A percentile compares a stretch with the other conserved stretches of the same genome.
phyloP scores from a whole-genome alignment of 30 jellyfish, hydroid and myxozoan genomes.

The Pseudorhiza aurosa region DNA sequence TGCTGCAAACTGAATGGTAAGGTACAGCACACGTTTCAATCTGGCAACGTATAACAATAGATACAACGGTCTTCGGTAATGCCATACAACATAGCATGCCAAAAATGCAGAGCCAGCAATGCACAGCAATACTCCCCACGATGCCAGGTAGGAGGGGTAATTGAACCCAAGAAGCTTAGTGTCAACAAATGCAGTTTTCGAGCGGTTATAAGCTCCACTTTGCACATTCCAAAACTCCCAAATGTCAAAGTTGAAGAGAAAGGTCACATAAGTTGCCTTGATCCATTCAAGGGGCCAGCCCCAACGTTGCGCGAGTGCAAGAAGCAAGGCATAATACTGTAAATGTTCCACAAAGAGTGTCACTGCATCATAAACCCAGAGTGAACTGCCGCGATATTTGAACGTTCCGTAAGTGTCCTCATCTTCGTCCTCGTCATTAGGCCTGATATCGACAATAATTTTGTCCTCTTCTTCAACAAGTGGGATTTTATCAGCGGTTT shows the following conservation, averaged over 20 bases:
- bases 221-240: conserved; percentile 93
- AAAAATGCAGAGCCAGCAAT: conserved; percentile 51
- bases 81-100: conserved; percentile 66
- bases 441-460: conserved; percentile 64
- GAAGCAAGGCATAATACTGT: conserved; percentile 82
- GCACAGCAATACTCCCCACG: conserved; percentile 81
- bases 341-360: conserved; percentile 77
- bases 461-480: conserved; percentile 67
- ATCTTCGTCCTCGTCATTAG: conserved; percentile 71
- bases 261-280: conserved; percentile 73
- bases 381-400: conserved; percentile 73
- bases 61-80: conserved; percentile 76
- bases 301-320: conserved; percentile 94
- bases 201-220: conserved; percentile 86
- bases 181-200: conserved; percentile 80
- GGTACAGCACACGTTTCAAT: conserved; percentile 73
- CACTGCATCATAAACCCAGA: conserved; percentile 91
- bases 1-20: conserved; percentile 72
- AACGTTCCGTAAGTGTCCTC: conserved; percentile 53
- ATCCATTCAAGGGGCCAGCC: conserved; percentile 96
- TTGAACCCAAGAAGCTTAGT: conserved; percentile 71
- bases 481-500: conserved; percentile 76
- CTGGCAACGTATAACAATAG: conserved; percentile 84
- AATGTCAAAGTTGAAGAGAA: conserved; percentile 78
- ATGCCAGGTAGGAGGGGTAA: conserved; percentile 76